Evolutionary conservation across 2,888 invertebrate species (phyloP), one percentile per base, ranked within the genome.

Genomic region (Junonia oenone): DNA sequence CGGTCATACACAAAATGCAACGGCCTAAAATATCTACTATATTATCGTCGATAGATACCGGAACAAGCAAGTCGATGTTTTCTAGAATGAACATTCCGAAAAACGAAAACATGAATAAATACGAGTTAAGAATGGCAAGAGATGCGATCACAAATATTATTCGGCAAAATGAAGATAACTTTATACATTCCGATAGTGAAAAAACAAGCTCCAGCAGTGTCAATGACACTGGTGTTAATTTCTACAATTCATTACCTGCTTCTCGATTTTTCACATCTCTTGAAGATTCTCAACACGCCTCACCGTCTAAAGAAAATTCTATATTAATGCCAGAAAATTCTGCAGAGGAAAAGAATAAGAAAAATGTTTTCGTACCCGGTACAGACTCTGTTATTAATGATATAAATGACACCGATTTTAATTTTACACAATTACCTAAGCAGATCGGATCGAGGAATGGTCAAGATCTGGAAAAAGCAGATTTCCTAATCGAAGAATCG

Each of bases 1-100:
- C 73, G 40, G 59, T 74, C 14, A 65, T 73, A 15, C 76, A 79
- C 37, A 79, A 71, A 65, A 62, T 69, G 49, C 76, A 76, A 45
- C 69, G 74, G 5, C 76, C 81, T 0, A 82, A 79, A 64, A 68
- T 76, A 13, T 73, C 84, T 2, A 75, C 78, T 1, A 69, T 80
- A 8, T 50, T 79, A n/a, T 72, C 80, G 0, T 65, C 76, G 11
- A 55, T 75, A 0, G 78, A 83, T 3, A 63, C 71, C 0, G 63
- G 57, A 8, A 69, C 66, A 53, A 67, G 71, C 6, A 79, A 76
- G 65, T 48, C 71, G 6, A 59, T 72, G 2, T 69, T 72, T 51
- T 67, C 75, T 1, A 72, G 67, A 61, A 66, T 65, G 38, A 78
- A 72, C 56, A 57, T 69, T 2, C 51, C 56, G 9, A 69, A 68